Conservation (phyloP, 2,888 invertebrate genomes). For the Coleophora flavipennella region DNA sequence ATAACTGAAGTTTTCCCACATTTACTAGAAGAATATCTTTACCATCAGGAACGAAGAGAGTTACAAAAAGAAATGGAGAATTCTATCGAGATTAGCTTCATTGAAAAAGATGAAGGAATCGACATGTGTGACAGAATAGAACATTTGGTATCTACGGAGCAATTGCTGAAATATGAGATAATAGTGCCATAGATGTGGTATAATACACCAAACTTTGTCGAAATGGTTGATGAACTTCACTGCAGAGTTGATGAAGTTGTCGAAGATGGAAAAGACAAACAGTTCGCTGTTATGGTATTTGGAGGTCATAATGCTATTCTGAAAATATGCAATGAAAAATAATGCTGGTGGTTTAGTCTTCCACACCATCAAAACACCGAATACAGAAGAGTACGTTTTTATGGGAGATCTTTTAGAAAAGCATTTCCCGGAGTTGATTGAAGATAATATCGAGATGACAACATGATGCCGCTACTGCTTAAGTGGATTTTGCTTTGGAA, state of each 20-base stretch:
- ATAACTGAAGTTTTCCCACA: no score
- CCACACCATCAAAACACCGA: no score
- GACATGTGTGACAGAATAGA: background rate
- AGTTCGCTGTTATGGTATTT: background rate
- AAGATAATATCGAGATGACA: no score
- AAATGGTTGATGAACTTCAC: background rate
- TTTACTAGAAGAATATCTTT: no score
- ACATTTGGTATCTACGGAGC: background rate
- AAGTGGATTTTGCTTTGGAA: no score
- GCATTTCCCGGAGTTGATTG: no score
- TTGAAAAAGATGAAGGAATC: background rate
- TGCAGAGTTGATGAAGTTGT: background rate
- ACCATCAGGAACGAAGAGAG: no score
- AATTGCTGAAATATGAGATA: background rate
- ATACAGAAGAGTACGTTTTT: no score
- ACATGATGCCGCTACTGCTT: no score
- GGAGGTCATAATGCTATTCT: background rate
- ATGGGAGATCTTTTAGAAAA: no score
- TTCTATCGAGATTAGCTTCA: background rate
- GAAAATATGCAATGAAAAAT: background rate
- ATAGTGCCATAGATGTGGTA: background rate
- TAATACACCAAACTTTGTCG: background rate
- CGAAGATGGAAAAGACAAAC: background rate
- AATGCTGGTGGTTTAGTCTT: background rate
- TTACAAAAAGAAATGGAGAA: no score